Percentiles rank a stretch among this genome's conserved stretches.
These are phyloP conservation scores for Nomada fabriciana DNA, from an alignment of 2,888 invertebrate genomes.

Conservation along the genomic window DNA sequence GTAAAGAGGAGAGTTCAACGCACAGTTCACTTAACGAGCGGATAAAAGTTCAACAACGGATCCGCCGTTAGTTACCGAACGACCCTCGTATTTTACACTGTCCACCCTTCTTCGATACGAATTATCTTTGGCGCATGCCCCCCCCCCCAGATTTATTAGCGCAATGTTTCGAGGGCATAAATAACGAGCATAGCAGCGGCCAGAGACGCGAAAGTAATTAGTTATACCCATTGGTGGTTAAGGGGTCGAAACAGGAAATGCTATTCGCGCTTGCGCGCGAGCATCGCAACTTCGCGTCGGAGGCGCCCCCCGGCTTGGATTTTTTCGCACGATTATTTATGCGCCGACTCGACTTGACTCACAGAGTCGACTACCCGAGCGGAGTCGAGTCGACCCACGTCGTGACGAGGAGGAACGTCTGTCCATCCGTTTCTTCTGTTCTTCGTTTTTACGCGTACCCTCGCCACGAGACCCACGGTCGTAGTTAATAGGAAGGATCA, in stretches of 20 bases:
- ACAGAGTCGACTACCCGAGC: background rate
- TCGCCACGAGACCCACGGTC: background rate
- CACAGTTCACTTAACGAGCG: constrained; percentile 27
- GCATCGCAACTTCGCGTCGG: constrained; percentile 38
- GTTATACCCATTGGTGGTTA: constrained; percentile 55
- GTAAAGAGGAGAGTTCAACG: too few species aligned
- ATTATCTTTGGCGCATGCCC: constrained; percentile 42
- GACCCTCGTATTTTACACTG: constrained; percentile 52
- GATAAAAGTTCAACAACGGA: constrained; percentile 30
- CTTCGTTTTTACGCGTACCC: constrained; percentile 38
- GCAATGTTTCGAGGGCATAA: constrained; percentile 56
- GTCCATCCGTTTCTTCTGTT: background rate
- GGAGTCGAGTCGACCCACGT: constrained; percentile 9
- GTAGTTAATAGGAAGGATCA: constrained; percentile 14
- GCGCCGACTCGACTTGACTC: constrained; percentile 34
- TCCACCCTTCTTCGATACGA: constrained; percentile 48
- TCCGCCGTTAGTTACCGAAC: constrained; percentile 38
- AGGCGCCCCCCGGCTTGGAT: constrained; percentile 41
- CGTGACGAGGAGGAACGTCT: constrained; percentile 1
- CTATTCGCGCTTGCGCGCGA: constrained; percentile 44
- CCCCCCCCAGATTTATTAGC: constrained; percentile 55
- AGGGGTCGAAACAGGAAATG: constrained; percentile 65
- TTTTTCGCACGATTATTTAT: constrained; percentile 67
- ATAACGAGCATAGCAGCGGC: constrained; percentile 47
- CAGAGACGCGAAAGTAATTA: constrained; percentile 59